Percentiles rank a stretch among this genome's conserved stretches.
Evolutionary conservation across 2,797 vertebrate species (phyloP).

Genomic region (Enteromius radiatus): DNA sequence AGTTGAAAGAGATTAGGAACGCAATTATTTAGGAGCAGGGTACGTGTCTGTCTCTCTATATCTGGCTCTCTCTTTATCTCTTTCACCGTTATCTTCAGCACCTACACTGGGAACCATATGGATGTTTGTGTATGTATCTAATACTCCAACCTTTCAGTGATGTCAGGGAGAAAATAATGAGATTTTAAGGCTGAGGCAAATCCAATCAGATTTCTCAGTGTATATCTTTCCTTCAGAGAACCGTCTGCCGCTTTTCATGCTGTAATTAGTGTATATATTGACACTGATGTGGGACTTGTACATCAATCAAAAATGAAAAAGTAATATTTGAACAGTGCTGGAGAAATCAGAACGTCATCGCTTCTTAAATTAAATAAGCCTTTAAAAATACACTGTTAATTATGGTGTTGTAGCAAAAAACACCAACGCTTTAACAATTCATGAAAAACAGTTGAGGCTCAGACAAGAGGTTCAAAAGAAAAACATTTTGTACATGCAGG

Average conservation of each 20-base stretch:
- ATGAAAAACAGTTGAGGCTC: conserved; percentile 5
- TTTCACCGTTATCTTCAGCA: conserved; percentile 39
- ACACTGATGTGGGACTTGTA: conserved; percentile 21
- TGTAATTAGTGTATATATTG: conserved; percentile 39
- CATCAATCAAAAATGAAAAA: conserved; percentile 25
- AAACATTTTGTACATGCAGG: background rate
- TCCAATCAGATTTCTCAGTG: conserved; percentile 25
- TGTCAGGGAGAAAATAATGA: conserved; percentile 50
- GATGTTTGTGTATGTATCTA: conserved; percentile 39
- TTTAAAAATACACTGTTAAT: background rate
- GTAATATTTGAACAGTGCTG: conserved; percentile 7
- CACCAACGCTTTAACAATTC: background rate
- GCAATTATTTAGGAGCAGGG: conserved; percentile 56
- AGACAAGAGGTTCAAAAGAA: background rate
- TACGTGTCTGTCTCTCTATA: conserved; percentile 27
- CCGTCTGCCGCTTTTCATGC: conserved; percentile 12
- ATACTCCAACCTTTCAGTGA: conserved; percentile 38
- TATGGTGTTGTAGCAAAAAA: background rate
- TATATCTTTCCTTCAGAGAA: conserved; percentile 31
- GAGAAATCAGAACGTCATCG: background rate
- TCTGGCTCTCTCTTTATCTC: conserved; percentile 39
- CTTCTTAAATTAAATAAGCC: background rate
- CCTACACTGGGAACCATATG: conserved; percentile 32
- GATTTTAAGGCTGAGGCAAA: conserved; percentile 40
- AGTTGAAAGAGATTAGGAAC: conserved; percentile 63